Base-by-base conservation (phyloP, 2,113 vertebrate species). In the Corythornis vintsioides region DNA sequence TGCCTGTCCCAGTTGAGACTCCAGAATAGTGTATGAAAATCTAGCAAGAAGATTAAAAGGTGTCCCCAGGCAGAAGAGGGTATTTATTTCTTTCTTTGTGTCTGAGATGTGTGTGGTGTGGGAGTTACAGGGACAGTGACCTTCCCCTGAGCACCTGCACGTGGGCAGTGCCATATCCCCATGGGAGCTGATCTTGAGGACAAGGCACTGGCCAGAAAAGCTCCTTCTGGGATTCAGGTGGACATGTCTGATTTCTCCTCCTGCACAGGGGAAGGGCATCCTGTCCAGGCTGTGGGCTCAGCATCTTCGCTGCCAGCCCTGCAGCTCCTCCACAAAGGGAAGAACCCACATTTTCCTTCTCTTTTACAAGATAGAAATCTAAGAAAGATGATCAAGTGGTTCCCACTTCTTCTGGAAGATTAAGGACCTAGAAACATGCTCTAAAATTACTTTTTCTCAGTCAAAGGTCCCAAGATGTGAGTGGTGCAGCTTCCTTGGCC, bases 11-110 rank as follows among this genome's bases (percentile, higher is more conserved):
- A 50, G 74, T 7, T 89, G 80, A 77, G 72, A 35, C 66, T 52
- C 33, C 0, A 2, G 80, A 53, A 57, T 72, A 66, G 72, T 13
- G 61, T 65, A 35, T 87, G 91, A 77, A 92, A 95, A 97, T 91
- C 93, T 90, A 84, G 35, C 90, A 94, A 95, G 94, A 78, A 96
- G 96, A 96, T 97, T 97, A 96, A 95, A 97, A 97, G 95, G 88
- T 96, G 56, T 78, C 52, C 26, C 73, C 70, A 95, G 94, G 96
- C 92, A 94, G 92, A 83, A 50, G 92, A 88, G 55, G 92, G 81
- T 94, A 50, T 94, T 96, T 96, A 86, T 89, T 90, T 52, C 83
- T 89, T 76, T 81, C 91, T 92, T 92, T 85, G 73, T 7, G 31
- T 65, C 79, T 31, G 31, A 70, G 66, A 47, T 67, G 74, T 6